These are phyloP conservation scores for Scaptomyza polygonia DNA, from an alignment of 2,888 invertebrate species.

Conservation along the genomic window DNA sequence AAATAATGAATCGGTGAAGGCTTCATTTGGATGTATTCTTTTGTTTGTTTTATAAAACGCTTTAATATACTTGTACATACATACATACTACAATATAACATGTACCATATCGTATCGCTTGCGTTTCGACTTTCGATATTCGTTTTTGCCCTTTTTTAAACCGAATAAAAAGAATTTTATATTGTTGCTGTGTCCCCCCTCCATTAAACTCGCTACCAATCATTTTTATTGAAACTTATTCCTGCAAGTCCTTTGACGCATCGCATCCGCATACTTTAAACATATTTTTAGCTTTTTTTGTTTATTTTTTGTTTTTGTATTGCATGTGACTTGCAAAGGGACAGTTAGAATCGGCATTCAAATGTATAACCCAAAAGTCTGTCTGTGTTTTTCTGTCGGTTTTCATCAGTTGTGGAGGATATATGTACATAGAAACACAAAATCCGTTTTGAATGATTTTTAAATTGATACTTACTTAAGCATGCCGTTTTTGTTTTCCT, in stretches of 20 bases:
- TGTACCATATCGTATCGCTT: conserved; percentile 30
- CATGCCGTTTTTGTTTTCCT: conserved; percentile 6
- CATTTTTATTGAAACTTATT: background rate
- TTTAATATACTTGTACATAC: conserved; percentile 5
- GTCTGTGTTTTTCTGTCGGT: background rate
- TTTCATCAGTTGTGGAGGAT: background rate
- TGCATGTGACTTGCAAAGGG: conserved; percentile 2
- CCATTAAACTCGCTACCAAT: conserved; percentile 1
- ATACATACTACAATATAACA: background rate
- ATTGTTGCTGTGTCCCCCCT: background rate
- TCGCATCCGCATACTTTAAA: background rate
- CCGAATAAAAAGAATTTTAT: background rate
- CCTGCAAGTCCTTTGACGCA: conserved; percentile 6
- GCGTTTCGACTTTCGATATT: conserved; percentile 10
- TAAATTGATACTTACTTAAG: background rate
- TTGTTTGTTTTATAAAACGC: background rate
- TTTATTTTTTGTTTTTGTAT: background rate
- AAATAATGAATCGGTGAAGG: conserved; percentile 55
- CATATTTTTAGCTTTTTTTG: background rate
- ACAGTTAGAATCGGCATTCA: background rate
- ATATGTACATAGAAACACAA: background rate
- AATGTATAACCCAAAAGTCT: background rate
- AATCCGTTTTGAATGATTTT: background rate
- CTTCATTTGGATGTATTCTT: conserved; percentile 36
- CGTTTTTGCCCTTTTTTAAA: background rate